These are phyloP conservation scores for Drosophila azteca DNA, from an alignment of 1,140 invertebrate species.

Conservation along the genomic window DNA sequence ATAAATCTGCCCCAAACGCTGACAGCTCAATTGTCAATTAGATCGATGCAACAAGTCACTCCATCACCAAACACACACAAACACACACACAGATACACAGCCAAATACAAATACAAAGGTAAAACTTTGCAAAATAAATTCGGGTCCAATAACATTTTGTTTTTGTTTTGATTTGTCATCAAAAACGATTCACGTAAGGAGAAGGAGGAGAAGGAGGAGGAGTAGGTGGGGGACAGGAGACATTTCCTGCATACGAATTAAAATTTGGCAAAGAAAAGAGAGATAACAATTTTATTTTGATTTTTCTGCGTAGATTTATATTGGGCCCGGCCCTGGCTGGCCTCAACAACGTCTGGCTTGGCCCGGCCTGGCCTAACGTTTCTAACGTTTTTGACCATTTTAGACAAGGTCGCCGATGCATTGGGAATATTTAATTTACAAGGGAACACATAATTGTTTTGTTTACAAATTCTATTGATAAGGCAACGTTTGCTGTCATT, in stretches of 20 bases:
- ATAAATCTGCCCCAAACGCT: conserved; percentile 36
- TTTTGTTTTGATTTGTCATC: conserved; percentile 47
- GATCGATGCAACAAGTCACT: conserved; percentile 56
- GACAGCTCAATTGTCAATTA: conserved; percentile 61
- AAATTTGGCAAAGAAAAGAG: conserved; percentile 17
- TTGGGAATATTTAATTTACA: conserved; percentile 34
- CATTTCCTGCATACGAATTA: conserved; percentile 41
- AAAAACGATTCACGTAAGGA: conserved; percentile 10
- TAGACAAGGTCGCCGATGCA: conserved; percentile 43
- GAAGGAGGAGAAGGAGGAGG: not conserved
- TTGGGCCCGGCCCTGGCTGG: conserved; percentile 1
- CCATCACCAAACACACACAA: conserved; percentile 12
- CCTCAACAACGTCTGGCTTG: too few relatives aligned
- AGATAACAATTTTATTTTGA: not conserved
- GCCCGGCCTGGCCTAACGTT: conserved; percentile 12
- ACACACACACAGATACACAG: not conserved
- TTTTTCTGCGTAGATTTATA: conserved; percentile 34
- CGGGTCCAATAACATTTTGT: conserved; percentile 43
- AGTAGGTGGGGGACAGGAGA: not conserved
- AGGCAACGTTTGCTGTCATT: conserved; percentile 26
- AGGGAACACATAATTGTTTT: conserved; percentile 18
- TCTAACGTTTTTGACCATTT: conserved; percentile 38
- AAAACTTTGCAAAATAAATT: conserved; percentile 20
- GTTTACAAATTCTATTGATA: conserved; percentile 35
- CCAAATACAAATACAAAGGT: conserved; percentile 6